These are phyloP conservation scores for Aspidapion aeneum DNA, from an alignment of 2,888 invertebrate genomes.

Conservation along the genomic window DNA sequence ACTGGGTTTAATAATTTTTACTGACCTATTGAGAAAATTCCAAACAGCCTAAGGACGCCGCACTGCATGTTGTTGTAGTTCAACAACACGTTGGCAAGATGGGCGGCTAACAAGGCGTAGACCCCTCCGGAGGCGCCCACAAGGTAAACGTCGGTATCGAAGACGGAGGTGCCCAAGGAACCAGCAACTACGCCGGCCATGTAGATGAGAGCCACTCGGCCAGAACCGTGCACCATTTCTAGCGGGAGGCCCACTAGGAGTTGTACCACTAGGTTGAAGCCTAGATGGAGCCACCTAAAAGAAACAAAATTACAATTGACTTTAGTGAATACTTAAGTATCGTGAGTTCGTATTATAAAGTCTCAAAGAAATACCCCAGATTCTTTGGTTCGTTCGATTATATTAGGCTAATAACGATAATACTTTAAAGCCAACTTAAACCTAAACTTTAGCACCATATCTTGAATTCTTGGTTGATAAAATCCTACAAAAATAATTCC, in stretches of 20 bases:
- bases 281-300: slow-evolving; percentile 84
- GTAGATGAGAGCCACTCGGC: slow-evolving; percentile 85
- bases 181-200: slow-evolving; percentile 90
- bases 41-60: slow-evolving; percentile 83
- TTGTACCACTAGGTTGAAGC: slow-evolving; percentile 93
- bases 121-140: slow-evolving; percentile 98
- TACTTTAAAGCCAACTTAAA: no score
- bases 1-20: no score
- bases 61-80: slow-evolving; percentile 96
- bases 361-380: no score
- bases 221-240: slow-evolving; percentile 94
- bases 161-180: slow-evolving; percentile 82
- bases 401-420: no score
- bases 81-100: slow-evolving; percentile 90
- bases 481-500: no score
- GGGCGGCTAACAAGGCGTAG: slow-evolving; percentile 93
- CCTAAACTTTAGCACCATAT: no score
- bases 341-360: no score
- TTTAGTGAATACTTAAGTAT: slow-evolving; percentile 4
- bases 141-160: slow-evolving; percentile 90
- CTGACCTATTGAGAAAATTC: slow-evolving; percentile 88
- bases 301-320: slow-evolving; percentile 6
- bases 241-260: slow-evolving; percentile 88
- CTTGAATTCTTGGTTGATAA: no score
- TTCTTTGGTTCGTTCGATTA: no score